Percentiles rank a stretch among this genome's conserved stretches.
Evolutionary conservation across 2,888 invertebrate genomes (phyloP).

Genomic region (Tinea trinotella): DNA sequence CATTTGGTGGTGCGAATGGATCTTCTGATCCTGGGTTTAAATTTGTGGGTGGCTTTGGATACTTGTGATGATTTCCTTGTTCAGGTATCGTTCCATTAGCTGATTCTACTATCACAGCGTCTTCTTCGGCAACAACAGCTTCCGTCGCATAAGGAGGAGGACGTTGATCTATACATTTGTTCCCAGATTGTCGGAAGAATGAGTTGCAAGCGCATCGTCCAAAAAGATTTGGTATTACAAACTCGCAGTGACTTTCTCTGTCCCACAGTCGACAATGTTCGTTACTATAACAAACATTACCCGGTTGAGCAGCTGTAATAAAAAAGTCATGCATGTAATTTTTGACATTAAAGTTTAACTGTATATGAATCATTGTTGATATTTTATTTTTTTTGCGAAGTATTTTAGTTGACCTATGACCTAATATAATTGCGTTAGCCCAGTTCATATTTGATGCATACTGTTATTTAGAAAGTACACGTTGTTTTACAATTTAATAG

Average conservation of each 20-base stretch:
- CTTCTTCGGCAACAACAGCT: constrained; percentile 54
- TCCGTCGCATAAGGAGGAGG: constrained; percentile 44
- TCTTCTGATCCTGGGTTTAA: constrained; percentile 32
- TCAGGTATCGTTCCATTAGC: constrained; percentile 30
- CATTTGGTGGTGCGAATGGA: constrained; percentile 34
- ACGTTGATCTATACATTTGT: constrained; percentile 72
- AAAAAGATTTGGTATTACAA: constrained; percentile 89
- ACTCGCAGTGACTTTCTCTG: constrained; percentile 88
- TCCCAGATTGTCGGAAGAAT: constrained; percentile 75
- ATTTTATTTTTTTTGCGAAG: constrained; percentile 13
- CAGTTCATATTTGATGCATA: constrained; percentile 1
- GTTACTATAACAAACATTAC: constrained; percentile 91
- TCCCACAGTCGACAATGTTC: constrained; percentile 90
- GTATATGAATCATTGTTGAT: constrained; percentile 9
- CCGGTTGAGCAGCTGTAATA: constrained; percentile 85
- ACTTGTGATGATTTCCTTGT: constrained; percentile 30
- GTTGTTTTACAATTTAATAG: constrained; percentile 10
- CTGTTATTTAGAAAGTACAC: constrained; percentile 16
- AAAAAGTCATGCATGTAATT: constrained; percentile 19
- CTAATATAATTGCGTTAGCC: constrained; percentile 16
- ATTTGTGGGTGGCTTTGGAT: constrained; percentile 34
- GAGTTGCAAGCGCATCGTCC: constrained; percentile 88
- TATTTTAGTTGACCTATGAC: constrained; percentile 10
- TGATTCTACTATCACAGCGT: constrained; percentile 33
- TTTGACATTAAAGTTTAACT: constrained; percentile 1